Conservation (phyloP, 1,140 invertebrate species). For the Zaprionus capensis region DNA sequence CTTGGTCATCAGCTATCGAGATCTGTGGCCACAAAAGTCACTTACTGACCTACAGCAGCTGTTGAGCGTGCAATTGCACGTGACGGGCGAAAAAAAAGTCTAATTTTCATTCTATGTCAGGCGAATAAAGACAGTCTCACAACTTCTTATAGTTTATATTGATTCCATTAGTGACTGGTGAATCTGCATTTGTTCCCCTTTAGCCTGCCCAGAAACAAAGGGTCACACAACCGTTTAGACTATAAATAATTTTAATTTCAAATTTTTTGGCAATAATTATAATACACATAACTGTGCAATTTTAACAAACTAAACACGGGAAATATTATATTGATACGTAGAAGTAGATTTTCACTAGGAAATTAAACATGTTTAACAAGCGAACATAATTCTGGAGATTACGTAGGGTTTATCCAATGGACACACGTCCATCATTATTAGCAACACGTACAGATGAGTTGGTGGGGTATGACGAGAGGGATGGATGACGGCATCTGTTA, state of each 20-base stretch:
- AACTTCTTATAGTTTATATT: not conserved
- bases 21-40: constrained; percentile 31
- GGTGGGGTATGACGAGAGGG: not conserved
- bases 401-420: constrained; percentile 12
- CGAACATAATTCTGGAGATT: constrained; percentile 40
- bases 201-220: not conserved
- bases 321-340: constrained; percentile 18
- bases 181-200: not conserved
- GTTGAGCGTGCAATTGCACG: constrained; percentile 50
- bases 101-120: not conserved
- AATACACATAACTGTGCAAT: constrained; percentile 23
- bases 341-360: constrained; percentile 45
- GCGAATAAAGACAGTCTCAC: not conserved
- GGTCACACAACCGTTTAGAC: not conserved
- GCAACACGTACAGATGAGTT: constrained; percentile 20
- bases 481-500: too few species aligned
- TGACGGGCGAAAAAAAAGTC: constrained; percentile 40
- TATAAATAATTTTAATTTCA: constrained; percentile 39
- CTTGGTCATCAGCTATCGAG: constrained; percentile 52
- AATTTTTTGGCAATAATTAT: constrained; percentile 42
- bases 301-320: constrained; percentile 23
- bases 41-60: constrained; percentile 32
- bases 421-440: not conserved
- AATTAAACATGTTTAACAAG: constrained; percentile 30
- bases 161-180: too few species aligned